Evolutionary conservation across 1,140 invertebrate genomes (phyloP), one percentile per base, ranked within the genome.

Genomic region (Zaprionus capensis): DNA sequence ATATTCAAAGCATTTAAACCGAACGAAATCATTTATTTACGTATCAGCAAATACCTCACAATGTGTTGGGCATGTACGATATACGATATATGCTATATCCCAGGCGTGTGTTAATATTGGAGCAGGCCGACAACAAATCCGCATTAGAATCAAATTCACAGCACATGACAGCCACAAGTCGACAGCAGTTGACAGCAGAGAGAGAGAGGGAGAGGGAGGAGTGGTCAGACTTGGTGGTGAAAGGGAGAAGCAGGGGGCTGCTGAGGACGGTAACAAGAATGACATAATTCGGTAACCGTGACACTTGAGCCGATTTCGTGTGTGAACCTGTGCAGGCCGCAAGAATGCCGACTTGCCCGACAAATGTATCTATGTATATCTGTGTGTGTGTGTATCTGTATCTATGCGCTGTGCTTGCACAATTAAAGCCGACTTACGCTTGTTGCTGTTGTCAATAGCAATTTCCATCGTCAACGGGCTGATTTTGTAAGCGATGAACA

Each of bases 241-340:
- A 44, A 38, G 36, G 17, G 55, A n/a, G 59, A 36, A n/a, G 63
- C 12, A 31, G 31, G 14, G 26, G 41, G 61, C 20, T 36, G 64
- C 51, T 80, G 80, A 51, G 56, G 9, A 34, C 2, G 31, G 31
- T 34, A 76, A 46, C 58, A 53, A 66, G 31, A 78, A 67, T 86
- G 83, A 86, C 80, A 87, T 86, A 86, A 86, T 86, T 84, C 77
- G 70, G 56, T 71, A 68, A 65, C 69, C 84, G 84, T 83, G 83
- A 86, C 80, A 86, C 77, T 80, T 78, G 80, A 86, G 83, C 69
- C 80, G 72, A 86, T 80, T 76, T 73, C 65, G 65, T 67, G 61
- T 71, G 82, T 79, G 83, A 86, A 74, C 69, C 65, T 76, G 66
- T 36, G 36, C 65, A 36, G 57, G 46, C 57, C 57, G 28, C 67